phyloP scores from a whole-genome alignment of 2,797 vertebrate genomes.

The Mormyrops boulengeri region DNA sequence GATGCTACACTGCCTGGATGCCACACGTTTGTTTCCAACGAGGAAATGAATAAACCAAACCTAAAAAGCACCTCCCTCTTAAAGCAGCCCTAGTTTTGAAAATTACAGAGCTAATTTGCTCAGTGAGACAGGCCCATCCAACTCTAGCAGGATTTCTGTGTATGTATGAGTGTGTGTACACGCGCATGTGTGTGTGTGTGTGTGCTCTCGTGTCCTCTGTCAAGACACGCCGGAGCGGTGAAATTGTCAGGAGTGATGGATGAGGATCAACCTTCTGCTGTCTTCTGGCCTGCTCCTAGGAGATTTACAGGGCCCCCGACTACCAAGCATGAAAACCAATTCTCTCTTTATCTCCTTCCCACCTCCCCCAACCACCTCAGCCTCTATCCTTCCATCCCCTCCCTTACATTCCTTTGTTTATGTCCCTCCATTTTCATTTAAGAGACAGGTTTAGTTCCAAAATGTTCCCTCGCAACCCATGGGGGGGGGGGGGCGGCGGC shows the following conservation, averaged over 20 bases:
- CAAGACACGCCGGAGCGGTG: constrained; percentile 81
- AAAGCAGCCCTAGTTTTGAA: constrained; percentile 62
- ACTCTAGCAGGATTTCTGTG: constrained; percentile 64
- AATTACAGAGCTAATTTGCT: constrained; percentile 81
- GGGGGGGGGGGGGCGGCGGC: not conserved
- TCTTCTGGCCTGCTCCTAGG: constrained; percentile 81
- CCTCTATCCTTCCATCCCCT: constrained; percentile 48
- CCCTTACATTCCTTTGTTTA: constrained; percentile 48
- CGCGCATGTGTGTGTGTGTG: not conserved
- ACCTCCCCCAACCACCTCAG: constrained; percentile 32
- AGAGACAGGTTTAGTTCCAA: constrained; percentile 3
- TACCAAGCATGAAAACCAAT: constrained; percentile 82
- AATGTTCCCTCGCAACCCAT: not conserved
- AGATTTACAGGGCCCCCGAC: constrained; percentile 82
- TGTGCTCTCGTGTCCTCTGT: constrained; percentile 63
- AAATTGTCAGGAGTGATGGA: constrained; percentile 94
- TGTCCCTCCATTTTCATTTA: constrained; percentile 43
- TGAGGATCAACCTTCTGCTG: constrained; percentile 93
- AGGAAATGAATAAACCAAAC: constrained; percentile 6
- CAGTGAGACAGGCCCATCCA: constrained; percentile 75
- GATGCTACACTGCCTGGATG: not conserved
- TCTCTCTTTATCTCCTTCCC: constrained; percentile 59
- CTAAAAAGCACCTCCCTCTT: constrained; percentile 27
- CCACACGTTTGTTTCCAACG: not conserved
- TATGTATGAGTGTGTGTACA: not conserved